Base-by-base conservation (phyloP, 2,797 vertebrate species). In the Lepus oiostolus region DNA sequence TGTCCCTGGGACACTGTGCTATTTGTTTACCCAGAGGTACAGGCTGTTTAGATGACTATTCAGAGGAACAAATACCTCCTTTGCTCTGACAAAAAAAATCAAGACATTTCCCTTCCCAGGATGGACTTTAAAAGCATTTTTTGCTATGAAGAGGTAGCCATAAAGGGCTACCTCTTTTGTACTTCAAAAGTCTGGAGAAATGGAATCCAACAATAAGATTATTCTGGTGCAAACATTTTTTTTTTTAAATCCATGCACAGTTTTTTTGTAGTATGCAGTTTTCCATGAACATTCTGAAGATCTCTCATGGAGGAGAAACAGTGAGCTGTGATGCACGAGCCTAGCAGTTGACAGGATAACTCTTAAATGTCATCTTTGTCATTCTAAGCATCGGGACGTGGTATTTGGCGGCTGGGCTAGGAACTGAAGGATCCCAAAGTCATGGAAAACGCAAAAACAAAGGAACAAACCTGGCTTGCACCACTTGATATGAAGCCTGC, bases 31-130 rank as follows among this genome's bases (percentile, higher is more conserved):
- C 52, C 60, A 74, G n/a, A 84, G 13, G 28, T 11, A 74, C 2
- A 67, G 5, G 8, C 13, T 83, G 30, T 11, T 85, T 21, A 54
- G 26, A 14, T 54, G 58, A 10, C 32, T 74, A 14, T 67, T 80
- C 60, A n/a, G 0, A 6, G 12, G 7, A 87, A 91, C 32, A 77
- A 65, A 62, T 11, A 74, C 4, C 54, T 42, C 3, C 7, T 72
- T 58, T n/a, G 71, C 54, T 63, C 62, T 74, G 32, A 80, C 42
- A 91, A 88, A 91, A 88, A 94, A 38, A 62, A 74, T 28, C 38
- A 74, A 60, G 35, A 71, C 52, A 58, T 7, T 72, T 63, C 47
- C 58, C 62, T 83, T 80, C 50, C 84, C 71, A 30, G 24, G 88
- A 47, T 35, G 4, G 21, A 72, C 38, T 63, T 63, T 35, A 76